Base-by-base conservation (phyloP, 2,113 vertebrate genomes). In the Sylvia atricapilla region DNA sequence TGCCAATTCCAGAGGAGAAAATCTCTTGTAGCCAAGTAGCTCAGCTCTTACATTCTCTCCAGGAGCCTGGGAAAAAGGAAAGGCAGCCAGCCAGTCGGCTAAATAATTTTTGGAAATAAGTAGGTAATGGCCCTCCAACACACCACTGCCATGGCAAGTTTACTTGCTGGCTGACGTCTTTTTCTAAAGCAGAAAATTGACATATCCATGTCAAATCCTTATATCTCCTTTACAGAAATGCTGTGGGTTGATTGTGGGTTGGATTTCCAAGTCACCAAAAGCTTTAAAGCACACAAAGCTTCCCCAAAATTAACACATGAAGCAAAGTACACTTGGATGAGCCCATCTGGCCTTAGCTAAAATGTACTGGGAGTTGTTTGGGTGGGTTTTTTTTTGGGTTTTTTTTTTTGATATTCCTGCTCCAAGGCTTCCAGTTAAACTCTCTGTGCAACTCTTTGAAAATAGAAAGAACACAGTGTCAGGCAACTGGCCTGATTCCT, bases 1-100 rank as follows among this genome's bases (percentile, higher is more conserved):
- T 93, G 93, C 87, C 96, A 95, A 84, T 79, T 96, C 87, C 91
- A 94, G 91, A 95, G 94, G 64, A 90, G 93, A 93, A 81, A 92
- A 92, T 87, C 89, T 93, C 92, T 76, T 78, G 90, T 89, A 94
- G 96, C 96, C 97, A 98, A 97, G 94, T 94, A 94, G 84, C 73
- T 79, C 79, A 95, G 86, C 82, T 87, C 90, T 92, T 73, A 69
- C 47, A 87, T 77, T 82, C 94, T 81, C 91, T 90, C 94, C 90
- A 95, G 49, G 77, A 92, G 92, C 94, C 82, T 97, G 90, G 97
- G 67, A 89, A 97, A 97, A 95, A 89, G 15, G 90, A 73, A 55
- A 70, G 93, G 50, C 2, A 17, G 90, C 79, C 88, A 52, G 91
- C 67, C 84, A 94, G 93, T 58, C 24, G 35, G 72, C 68, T 58